Evolutionary conservation across 2,888 invertebrate species (phyloP).

Genomic region (Diplolepis rosae): DNA sequence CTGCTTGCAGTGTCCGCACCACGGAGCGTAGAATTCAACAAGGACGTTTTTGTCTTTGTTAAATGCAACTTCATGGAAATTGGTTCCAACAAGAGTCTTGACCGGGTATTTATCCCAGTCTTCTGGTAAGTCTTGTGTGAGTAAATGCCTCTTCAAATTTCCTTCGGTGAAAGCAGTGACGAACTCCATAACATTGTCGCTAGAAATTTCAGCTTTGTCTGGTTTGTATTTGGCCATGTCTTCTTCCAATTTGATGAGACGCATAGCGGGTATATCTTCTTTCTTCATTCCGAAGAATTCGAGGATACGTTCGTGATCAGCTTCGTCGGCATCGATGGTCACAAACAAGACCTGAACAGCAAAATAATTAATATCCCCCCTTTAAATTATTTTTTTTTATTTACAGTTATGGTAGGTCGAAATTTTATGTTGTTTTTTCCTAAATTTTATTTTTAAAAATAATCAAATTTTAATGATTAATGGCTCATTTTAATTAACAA

Average conservation of each 20-base stretch:
- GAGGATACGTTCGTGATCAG: constrained; percentile 96
- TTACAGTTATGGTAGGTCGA: too few relatives aligned
- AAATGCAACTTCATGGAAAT: constrained; percentile 95
- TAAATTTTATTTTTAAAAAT: too few relatives aligned
- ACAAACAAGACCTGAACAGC: constrained; percentile 87
- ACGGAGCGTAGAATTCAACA: constrained; percentile 99
- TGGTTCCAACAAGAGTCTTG: constrained; percentile 93
- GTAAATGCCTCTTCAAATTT: constrained; percentile 94
- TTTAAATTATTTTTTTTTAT: too few relatives aligned
- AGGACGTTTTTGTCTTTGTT: constrained; percentile 93
- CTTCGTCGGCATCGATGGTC: constrained; percentile 94
- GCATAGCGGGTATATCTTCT: constrained; percentile 91
- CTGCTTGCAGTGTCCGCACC: constrained; percentile 99
- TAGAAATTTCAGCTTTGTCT: constrained; percentile 80
- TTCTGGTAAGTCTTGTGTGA: constrained; percentile 94
- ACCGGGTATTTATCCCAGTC: constrained; percentile 98
- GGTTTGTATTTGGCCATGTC: constrained; percentile 99
- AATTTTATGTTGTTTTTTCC: too few relatives aligned
- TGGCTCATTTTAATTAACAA: too few relatives aligned
- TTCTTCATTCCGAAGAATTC: constrained; percentile 99
- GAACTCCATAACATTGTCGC: constrained; percentile 84
- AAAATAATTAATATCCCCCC: neutral
- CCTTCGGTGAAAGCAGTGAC: constrained; percentile 93
- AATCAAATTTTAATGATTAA: neutral
- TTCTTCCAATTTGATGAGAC: constrained; percentile 95